Conservation (phyloP, 2,797 vertebrate species). For the Anniella stebbinsi region DNA sequence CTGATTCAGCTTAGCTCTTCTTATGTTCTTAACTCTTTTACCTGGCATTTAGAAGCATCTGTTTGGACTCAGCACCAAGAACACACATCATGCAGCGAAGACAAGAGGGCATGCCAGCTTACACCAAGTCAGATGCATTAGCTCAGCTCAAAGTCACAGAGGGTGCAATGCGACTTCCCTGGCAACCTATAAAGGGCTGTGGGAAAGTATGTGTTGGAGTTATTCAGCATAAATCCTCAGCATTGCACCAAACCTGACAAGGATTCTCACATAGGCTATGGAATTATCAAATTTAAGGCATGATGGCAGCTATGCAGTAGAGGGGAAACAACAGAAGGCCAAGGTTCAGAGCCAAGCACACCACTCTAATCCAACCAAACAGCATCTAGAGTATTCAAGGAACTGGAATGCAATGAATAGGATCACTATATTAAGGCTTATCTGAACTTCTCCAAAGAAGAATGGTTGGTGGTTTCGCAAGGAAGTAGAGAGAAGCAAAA, state of each 20-base stretch:
- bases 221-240: rapidly evolving
- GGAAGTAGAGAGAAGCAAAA: too few species aligned
- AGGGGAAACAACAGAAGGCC: not conserved
- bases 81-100: too few species aligned
- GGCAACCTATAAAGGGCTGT: not conserved
- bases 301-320: not conserved
- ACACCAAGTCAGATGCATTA: not conserved
- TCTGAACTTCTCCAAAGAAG: too few species aligned
- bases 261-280: not conserved
- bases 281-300: not conserved
- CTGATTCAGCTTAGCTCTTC: too few species aligned
- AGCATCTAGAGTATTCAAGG: not conserved
- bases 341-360: not conserved
- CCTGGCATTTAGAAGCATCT: not conserved
- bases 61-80: not conserved
- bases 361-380: not conserved
- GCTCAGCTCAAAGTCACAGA: not conserved
- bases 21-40: not conserved
- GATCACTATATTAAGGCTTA: not conserved
- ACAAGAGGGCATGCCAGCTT: not conserved
- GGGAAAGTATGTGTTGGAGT: not conserved
- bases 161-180: not conserved
- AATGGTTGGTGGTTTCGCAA: too few species aligned
- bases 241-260: rapidly evolving
- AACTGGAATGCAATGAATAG: not conserved